Percentiles rank a stretch among this genome's conserved stretches.
These are phyloP conservation scores for Acrocyrtus sp. DNA, from an alignment of 2,888 invertebrate species.

Conservation along the genomic window DNA sequence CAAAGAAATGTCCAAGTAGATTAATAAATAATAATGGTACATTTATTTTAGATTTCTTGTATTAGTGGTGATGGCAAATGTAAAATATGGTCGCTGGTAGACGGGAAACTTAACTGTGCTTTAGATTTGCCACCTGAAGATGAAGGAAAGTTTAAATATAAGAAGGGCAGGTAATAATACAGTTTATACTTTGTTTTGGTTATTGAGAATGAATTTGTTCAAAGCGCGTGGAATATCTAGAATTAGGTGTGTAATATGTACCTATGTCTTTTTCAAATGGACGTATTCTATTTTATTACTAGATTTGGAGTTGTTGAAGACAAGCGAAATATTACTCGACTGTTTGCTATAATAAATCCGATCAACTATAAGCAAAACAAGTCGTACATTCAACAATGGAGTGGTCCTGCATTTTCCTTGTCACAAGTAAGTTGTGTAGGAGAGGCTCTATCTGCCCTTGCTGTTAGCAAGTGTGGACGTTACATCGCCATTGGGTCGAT, in stretches of 20 bases:
- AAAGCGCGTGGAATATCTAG: background rate
- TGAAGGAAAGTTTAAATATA: constrained; percentile 82
- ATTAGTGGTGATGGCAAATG: constrained; percentile 89
- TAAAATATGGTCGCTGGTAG: constrained; percentile 79
- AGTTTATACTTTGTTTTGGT: no score
- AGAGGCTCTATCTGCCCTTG: constrained; percentile 84
- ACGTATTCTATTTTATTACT: no score
- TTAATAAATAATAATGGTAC: background rate
- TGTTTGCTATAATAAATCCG: constrained; percentile 74
- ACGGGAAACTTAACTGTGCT: constrained; percentile 73
- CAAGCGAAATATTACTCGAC: constrained; percentile 72
- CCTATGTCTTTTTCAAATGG: background rate
- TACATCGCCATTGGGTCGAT: constrained; percentile 94
- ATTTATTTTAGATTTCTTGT: constrained; percentile 75
- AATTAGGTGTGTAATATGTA: background rate
- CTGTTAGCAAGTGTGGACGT: constrained; percentile 90
- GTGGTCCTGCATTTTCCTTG: constrained; percentile 71
- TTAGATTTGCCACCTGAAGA: constrained; percentile 81
- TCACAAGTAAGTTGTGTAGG: constrained; percentile 71
- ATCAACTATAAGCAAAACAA: constrained; percentile 66
- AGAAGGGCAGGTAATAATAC: constrained; percentile 77
- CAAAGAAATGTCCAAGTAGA: no score
- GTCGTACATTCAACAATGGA: constrained; percentile 63
- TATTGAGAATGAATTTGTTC: no score
- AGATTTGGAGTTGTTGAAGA: constrained; percentile 80